Conservation (phyloP, 2,113 vertebrate species). For the Empidonax traillii region DNA sequence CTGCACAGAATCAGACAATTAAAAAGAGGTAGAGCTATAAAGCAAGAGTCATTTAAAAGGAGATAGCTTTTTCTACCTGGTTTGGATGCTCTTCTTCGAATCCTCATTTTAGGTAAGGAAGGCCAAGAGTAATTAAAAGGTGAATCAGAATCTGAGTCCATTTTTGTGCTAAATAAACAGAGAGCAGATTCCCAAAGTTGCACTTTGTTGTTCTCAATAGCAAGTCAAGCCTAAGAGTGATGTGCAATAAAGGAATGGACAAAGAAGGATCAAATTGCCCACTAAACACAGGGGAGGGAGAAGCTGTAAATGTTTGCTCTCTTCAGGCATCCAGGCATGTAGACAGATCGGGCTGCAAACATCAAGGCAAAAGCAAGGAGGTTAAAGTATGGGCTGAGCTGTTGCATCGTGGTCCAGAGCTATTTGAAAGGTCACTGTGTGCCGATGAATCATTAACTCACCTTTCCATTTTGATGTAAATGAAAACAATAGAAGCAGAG, state of each 20-base stretch:
- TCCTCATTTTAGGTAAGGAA: slow-evolving; percentile 95
- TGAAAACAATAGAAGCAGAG: slow-evolving; percentile 67
- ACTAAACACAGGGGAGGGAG: slow-evolving; percentile 71
- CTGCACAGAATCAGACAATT: neutral
- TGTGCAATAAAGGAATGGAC: slow-evolving; percentile 74
- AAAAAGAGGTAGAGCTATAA: neutral
- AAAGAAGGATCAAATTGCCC: slow-evolving; percentile 75
- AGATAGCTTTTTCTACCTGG: slow-evolving; percentile 81
- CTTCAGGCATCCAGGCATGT: slow-evolving; percentile 76
- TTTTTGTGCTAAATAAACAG: slow-evolving; percentile 65
- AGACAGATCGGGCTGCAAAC: slow-evolving; percentile 76
- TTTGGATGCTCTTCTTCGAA: slow-evolving; percentile 84
- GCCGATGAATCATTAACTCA: slow-evolving; percentile 90
- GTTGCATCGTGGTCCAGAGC: slow-evolving; percentile 70
- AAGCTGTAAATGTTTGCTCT: slow-evolving; percentile 77
- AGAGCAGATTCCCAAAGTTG: slow-evolving; percentile 22
- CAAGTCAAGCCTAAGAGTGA: slow-evolving; percentile 69
- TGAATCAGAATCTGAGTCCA: slow-evolving; percentile 98
- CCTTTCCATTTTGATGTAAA: slow-evolving; percentile 79
- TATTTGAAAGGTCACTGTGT: slow-evolving; percentile 82
- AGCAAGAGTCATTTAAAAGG: slow-evolving; percentile 1
- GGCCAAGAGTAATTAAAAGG: slow-evolving; percentile 99
- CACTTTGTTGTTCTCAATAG: slow-evolving; percentile 45
- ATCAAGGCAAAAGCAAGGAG: slow-evolving; percentile 69
- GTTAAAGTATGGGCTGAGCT: slow-evolving; percentile 47